Conservation (phyloP, 2,888 invertebrate genomes). For the Drymonia ruficornis region DNA sequence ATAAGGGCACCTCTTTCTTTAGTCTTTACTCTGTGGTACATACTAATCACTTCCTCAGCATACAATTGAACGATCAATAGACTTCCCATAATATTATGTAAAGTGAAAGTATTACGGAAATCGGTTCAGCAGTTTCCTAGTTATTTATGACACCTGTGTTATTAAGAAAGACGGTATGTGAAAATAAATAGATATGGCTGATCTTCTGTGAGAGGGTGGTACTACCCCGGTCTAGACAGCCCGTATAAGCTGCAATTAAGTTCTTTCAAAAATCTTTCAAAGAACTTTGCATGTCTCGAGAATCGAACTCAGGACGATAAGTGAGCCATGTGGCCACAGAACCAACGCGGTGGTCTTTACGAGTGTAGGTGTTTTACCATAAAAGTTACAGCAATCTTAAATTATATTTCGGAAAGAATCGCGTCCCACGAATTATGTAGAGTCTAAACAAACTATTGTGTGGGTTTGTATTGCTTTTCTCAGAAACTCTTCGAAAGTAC, state of each 20-base stretch:
- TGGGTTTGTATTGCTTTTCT: slow-evolving; percentile 23
- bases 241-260: no score
- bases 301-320: no score
- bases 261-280: no score
- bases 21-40: no score
- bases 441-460: slow-evolving; percentile 25
- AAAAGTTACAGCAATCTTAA: no score
- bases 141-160: no score
- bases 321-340: not conserved
- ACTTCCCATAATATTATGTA: not conserved
- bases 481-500: slow-evolving; percentile 26
- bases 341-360: not conserved
- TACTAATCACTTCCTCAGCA: not conserved
- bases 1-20: no score
- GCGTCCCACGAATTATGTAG: slow-evolving; percentile 18
- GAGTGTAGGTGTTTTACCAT: not conserved
- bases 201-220: no score
- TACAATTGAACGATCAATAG: not conserved
- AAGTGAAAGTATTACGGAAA: not conserved
- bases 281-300: no score
- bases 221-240: no score
- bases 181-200: no score
- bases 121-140: not conserved
- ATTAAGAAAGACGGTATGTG: no score
- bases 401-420: not conserved